phyloP scores from a whole-genome alignment of 2,888 invertebrate genomes.

The Ectemnius continuus region DNA sequence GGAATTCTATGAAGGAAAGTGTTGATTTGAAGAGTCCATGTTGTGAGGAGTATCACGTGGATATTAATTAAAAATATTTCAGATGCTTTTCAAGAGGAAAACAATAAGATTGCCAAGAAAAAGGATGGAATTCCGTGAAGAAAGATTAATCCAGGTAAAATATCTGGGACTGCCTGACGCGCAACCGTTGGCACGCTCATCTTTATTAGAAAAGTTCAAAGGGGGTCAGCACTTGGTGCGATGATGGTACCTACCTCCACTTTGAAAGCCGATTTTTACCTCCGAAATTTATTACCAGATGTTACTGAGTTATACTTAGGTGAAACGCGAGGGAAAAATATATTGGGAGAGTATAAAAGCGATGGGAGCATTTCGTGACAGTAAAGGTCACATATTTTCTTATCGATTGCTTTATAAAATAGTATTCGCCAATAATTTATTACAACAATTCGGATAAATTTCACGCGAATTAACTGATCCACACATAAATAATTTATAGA shows the following conservation, averaged over 20 bases:
- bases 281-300: conserved; percentile 34
- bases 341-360: too few species aligned
- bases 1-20: too few species aligned
- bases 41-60: neutral
- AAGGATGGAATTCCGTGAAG: conserved; percentile 1
- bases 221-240: conserved; percentile 36
- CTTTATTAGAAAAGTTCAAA: conserved; percentile 48
- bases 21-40: too few species aligned
- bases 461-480: too few species aligned
- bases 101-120: neutral
- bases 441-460: too few species aligned
- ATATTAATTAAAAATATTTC: neutral
- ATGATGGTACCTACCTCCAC: neutral
- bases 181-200: conserved; percentile 9
- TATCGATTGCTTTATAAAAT: too few species aligned
- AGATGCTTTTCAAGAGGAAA: neutral
- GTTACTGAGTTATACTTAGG: too few species aligned
- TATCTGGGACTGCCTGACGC: conserved; percentile 6
- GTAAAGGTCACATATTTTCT: too few species aligned
- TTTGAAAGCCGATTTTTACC: conserved; percentile 28
- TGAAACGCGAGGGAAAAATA: too few species aligned
- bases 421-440: too few species aligned
- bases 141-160: conserved; percentile 3
- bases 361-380: too few species aligned
- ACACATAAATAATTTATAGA: too few species aligned